Conservation (phyloP, 1,140 invertebrate genomes). For the Drosophila truncata region DNA sequence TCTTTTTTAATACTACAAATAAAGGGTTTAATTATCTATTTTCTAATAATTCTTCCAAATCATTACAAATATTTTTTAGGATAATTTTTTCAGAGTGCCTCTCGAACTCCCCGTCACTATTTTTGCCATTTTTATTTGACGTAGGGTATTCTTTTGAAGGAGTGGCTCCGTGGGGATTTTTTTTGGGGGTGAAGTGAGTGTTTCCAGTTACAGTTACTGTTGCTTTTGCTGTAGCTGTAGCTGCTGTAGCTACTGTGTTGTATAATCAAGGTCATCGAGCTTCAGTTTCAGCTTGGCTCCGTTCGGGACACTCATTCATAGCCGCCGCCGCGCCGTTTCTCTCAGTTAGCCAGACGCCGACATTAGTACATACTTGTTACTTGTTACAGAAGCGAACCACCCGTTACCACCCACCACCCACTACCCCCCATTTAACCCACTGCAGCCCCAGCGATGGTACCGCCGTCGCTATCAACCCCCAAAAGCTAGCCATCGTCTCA, state of each 20-base stretch:
- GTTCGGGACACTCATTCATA: conserved; percentile 59
- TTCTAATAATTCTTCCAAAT: neutral
- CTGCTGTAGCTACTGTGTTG: conserved; percentile 57
- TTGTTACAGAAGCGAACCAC: conserved; percentile 42
- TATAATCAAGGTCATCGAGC: conserved; percentile 80
- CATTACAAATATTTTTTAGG: neutral
- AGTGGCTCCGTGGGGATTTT: conserved; percentile 25
- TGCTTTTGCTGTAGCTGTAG: conserved; percentile 18
- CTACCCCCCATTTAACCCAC: conserved; percentile 3
- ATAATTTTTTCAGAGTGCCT: conserved; percentile 32
- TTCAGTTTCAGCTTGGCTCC: conserved; percentile 54
- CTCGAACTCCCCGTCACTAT: conserved; percentile 40
- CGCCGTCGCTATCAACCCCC: conserved; percentile 18
- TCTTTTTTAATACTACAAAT: too few relatives aligned
- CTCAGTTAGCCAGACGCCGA: conserved; percentile 80
- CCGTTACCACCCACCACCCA: neutral
- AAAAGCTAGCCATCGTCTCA: conserved; percentile 70
- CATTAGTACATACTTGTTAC: conserved; percentile 72
- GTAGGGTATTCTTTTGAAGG: conserved; percentile 34
- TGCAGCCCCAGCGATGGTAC: conserved; percentile 4
- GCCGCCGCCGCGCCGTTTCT: conserved; percentile 73
- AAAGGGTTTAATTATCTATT: neutral
- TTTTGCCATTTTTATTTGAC: conserved; percentile 77
- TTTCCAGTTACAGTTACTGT: neutral
- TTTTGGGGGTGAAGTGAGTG: neutral